Conservation (phyloP, 2,113 vertebrate species). For the Meles meles region DNA sequence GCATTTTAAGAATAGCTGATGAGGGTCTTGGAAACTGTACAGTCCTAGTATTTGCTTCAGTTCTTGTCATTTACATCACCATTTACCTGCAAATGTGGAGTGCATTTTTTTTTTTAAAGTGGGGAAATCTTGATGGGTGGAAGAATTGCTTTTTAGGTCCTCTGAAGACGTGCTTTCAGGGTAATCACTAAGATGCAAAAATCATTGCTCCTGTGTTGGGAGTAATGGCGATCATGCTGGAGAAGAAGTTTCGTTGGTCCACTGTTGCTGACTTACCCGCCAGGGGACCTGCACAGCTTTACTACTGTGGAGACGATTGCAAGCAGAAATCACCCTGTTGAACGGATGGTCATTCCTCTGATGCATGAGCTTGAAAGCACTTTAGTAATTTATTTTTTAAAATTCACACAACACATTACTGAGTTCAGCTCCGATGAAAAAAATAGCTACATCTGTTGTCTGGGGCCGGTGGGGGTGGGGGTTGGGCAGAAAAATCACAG, state of each 20-base stretch:
- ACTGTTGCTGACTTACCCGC: neutral
- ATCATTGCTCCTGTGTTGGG: neutral
- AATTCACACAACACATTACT: neutral
- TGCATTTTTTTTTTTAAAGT: conserved; percentile 14
- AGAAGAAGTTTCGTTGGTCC: neutral
- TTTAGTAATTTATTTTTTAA: conserved; percentile 15
- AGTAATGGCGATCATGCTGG: neutral
- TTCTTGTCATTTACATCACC: neutral
- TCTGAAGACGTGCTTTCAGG: neutral
- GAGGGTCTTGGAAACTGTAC: neutral
- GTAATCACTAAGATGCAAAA: neutral
- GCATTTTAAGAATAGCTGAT: neutral
- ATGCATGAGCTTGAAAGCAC: neutral
- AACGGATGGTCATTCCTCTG: neutral
- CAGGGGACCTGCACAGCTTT: neutral
- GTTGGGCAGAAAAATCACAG: neutral
- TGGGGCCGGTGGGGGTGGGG: neutral
- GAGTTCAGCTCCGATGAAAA: conserved; percentile 20
- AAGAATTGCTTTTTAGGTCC: neutral
- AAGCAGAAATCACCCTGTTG: neutral
- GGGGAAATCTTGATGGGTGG: neutral
- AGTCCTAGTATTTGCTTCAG: neutral
- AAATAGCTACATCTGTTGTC: neutral
- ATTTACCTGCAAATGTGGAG: neutral
- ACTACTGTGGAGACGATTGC: neutral